Conservation (phyloP, 2,797 vertebrate species). For the Cossypha niveicapilla region DNA sequence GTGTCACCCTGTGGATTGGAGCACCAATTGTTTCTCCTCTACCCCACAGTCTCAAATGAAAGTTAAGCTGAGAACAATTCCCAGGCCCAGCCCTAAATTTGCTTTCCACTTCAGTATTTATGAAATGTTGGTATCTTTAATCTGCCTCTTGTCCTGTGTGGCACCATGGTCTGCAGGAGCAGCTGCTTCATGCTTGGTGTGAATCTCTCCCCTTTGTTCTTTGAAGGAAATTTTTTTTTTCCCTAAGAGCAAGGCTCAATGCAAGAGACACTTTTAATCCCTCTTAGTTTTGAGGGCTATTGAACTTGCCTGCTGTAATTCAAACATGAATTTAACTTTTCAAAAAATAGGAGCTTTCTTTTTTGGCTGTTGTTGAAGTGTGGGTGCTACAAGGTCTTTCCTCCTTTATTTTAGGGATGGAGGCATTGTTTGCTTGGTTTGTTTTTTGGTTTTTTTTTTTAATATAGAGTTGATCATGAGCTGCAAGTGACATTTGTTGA, state of each 20-base stretch:
- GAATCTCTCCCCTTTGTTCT: not conserved
- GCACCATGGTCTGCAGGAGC: not conserved
- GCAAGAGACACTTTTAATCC: not conserved
- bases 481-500: not conserved
- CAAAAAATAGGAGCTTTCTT: not conserved
- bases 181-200: not conserved
- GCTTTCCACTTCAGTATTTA: not conserved
- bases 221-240: not conserved
- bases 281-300: not conserved
- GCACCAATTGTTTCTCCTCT: not conserved
- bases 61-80: not conserved
- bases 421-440: not conserved
- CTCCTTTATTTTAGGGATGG: not conserved
- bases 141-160: not conserved
- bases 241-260: not conserved
- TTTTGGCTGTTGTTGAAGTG: not conserved
- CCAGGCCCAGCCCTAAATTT: not conserved
- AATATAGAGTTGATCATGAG: not conserved
- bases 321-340: not conserved
- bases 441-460: not conserved
- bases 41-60: not conserved
- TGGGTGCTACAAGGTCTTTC: not conserved
- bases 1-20: not conserved
- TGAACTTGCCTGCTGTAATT: not conserved
- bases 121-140: not conserved